Percentiles rank a stretch among this genome's conserved stretches.
Conservation (phyloP, 2,797 vertebrate species). For the Gambusia yucatana region DNA sequence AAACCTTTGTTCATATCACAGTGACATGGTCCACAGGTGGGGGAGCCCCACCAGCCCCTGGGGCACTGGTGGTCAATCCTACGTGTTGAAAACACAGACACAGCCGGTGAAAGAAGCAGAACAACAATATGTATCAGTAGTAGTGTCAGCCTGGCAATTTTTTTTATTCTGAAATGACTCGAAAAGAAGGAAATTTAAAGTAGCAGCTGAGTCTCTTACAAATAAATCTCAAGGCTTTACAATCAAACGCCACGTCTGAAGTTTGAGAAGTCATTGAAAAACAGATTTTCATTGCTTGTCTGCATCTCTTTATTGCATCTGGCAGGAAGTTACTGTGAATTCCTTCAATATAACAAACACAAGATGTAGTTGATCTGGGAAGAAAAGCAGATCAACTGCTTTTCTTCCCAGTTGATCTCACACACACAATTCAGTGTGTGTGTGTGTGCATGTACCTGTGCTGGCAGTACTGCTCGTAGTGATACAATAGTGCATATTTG, state of each 20-base stretch:
- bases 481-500: not conserved
- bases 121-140: not conserved
- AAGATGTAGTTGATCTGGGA: not conserved
- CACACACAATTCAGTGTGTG: too few species aligned
- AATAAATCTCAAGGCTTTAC: not conserved
- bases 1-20: constrained; percentile 94
- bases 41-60: constrained; percentile 97
- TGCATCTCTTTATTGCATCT: not conserved
- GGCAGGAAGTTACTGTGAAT: not conserved
- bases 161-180: not conserved
- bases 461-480: too few species aligned
- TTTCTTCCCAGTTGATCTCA: too few species aligned
- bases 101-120: not conserved
- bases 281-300: not conserved
- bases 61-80: constrained; percentile 98
- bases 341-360: not conserved
- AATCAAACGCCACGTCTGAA: not conserved
- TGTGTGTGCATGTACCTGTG: too few species aligned
- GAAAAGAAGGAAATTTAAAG: not conserved
- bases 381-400: too few species aligned
- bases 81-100: constrained; percentile 42
- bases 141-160: not conserved
- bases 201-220: not conserved
- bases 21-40: constrained; percentile 94
- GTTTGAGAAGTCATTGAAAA: not conserved